Evolutionary conservation across 2,888 invertebrate species (phyloP).

Genomic region (Drymonia ruficornis): DNA sequence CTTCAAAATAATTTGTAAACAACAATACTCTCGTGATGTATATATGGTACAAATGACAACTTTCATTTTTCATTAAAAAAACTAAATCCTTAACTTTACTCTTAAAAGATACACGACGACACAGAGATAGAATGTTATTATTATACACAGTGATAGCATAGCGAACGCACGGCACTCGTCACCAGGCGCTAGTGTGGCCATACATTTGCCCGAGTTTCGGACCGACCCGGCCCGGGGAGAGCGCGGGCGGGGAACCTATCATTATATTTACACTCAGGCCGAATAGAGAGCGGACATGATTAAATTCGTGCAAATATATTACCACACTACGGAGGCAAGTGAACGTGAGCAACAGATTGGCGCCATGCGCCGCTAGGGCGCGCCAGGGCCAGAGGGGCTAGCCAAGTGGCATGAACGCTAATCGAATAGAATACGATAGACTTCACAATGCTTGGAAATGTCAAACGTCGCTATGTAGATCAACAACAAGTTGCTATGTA

Average conservation of each 20-base stretch:
- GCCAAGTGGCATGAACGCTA: too few relatives aligned
- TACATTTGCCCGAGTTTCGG: too few relatives aligned
- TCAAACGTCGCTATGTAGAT: too few relatives aligned
- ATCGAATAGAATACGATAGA: too few relatives aligned
- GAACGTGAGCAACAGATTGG: too few relatives aligned
- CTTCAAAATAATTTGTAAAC: constrained; percentile 81
- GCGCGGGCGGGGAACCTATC: background rate
- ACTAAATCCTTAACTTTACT: constrained; percentile 69
- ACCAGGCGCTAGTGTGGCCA: too few relatives aligned
- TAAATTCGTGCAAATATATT: background rate
- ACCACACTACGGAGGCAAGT: background rate
- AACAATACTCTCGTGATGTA: constrained; percentile 74
- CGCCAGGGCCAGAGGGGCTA: too few relatives aligned
- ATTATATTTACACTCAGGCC: background rate
- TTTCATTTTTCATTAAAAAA: constrained; percentile 74
- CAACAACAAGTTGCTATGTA: too few relatives aligned
- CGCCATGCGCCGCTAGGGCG: too few relatives aligned
- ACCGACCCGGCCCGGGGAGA: background rate
- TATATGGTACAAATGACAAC: constrained; percentile 81
- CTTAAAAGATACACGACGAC: constrained; percentile 41
- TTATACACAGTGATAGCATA: constrained; percentile 10
- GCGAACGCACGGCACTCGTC: too few relatives aligned
- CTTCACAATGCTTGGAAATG: too few relatives aligned
- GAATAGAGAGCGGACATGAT: background rate
- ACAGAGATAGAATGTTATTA: constrained; percentile 29